Evolutionary conservation across 2,888 invertebrate genomes (phyloP).

Genomic region (Drosophila phalerata): DNA sequence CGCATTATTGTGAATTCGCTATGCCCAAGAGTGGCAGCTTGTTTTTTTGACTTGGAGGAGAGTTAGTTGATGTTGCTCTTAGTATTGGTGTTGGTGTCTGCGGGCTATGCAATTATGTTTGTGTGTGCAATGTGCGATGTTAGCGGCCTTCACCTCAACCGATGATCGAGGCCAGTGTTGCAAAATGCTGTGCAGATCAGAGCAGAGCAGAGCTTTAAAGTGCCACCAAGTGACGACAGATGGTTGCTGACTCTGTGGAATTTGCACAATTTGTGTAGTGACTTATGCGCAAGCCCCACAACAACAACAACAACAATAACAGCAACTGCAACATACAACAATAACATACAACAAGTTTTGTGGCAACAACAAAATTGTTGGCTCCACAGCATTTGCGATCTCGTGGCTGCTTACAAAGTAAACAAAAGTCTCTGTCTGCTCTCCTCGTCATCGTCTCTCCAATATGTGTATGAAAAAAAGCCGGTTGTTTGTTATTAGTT

Average conservation of each 20-base stretch:
- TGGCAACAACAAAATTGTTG: constrained; percentile 43
- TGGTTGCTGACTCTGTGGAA: constrained; percentile 61
- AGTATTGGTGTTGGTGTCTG: constrained; percentile 4
- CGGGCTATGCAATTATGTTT: constrained; percentile 56
- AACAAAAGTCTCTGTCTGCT: constrained; percentile 58
- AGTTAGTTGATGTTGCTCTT: constrained; percentile 26
- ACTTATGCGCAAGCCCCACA: constrained; percentile 74
- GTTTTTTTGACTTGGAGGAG: constrained; percentile 15
- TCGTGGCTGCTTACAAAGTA: constrained; percentile 59
- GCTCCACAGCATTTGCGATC: constrained; percentile 31
- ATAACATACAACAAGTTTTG: constrained; percentile 58
- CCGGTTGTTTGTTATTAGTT: constrained; percentile 68
- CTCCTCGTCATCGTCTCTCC: constrained; percentile 7
- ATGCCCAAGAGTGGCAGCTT: constrained; percentile 54
- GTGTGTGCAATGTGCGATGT: constrained; percentile 19
- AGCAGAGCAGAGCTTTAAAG: constrained; percentile 1
- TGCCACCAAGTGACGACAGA: constrained; percentile 65
- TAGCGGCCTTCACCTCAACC: constrained; percentile 72
- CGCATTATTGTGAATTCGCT: constrained; percentile 78
- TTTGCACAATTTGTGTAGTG: constrained; percentile 77
- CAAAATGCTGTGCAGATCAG: constrained; percentile 37
- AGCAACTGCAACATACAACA: constrained; percentile 35
- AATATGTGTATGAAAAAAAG: constrained; percentile 34
- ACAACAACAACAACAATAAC: constrained; percentile 24
- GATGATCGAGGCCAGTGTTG: constrained; percentile 63